Conservation (phyloP, 1,140 invertebrate species). For the Dreissena polymorpha region DNA sequence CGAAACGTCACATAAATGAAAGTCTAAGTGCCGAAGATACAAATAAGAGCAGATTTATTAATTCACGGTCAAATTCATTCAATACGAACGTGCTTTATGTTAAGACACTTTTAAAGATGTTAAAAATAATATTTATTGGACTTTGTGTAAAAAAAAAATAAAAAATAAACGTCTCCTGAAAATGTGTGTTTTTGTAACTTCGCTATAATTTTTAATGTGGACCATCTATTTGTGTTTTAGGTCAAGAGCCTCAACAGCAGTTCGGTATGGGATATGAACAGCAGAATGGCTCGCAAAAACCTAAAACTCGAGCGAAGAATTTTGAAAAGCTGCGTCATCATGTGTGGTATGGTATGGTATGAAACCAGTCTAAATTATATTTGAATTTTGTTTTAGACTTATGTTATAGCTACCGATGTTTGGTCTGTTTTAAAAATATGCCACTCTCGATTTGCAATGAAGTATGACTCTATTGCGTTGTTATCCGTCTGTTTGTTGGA, state of each 20-base stretch:
- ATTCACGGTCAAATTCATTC: too few species aligned
- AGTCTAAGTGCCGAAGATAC: too few species aligned
- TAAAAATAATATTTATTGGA: too few species aligned
- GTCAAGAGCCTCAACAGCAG: background rate
- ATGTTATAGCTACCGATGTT: background rate
- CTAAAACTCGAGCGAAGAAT: conserved; percentile 62
- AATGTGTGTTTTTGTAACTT: too few species aligned
- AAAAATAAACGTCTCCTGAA: too few species aligned
- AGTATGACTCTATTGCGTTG: background rate
- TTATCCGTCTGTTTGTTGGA: background rate
- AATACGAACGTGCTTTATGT: too few species aligned
- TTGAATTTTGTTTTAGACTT: background rate
- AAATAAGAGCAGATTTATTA: too few species aligned
- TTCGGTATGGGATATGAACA: conserved; percentile 60
- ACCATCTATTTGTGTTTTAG: too few species aligned
- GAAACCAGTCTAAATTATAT: background rate
- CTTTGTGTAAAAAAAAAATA: too few species aligned
- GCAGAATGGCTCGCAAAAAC: conserved; percentile 60
- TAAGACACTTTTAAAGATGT: too few species aligned
- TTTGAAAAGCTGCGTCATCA: conserved; percentile 54
- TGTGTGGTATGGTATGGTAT: conserved; percentile 32
- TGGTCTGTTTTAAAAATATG: background rate
- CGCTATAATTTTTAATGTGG: too few species aligned
- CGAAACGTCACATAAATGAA: too few species aligned
- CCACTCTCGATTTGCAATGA: background rate